These are phyloP conservation scores for Axis porcinus DNA, from an alignment of 2,113 vertebrate genomes.

Conservation along the genomic window DNA sequence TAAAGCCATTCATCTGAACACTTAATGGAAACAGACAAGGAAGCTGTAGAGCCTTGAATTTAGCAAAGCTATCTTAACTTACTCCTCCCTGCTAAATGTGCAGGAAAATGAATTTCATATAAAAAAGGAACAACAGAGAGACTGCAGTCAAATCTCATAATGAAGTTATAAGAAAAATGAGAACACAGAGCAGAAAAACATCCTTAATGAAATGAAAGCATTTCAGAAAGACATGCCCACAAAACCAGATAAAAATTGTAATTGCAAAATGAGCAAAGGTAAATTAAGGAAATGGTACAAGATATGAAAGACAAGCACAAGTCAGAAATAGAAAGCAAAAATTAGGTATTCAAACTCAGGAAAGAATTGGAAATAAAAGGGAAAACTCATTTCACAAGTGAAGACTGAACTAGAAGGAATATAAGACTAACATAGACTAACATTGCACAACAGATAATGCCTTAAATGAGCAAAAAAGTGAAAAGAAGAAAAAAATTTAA, in stretches of 20 bases:
- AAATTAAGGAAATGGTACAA: background rate
- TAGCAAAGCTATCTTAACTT: background rate
- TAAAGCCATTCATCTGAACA: background rate
- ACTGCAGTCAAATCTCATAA: background rate
- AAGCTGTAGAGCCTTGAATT: background rate
- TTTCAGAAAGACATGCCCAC: background rate
- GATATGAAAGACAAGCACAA: background rate
- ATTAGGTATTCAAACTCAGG: background rate
- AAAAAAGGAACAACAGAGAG: background rate
- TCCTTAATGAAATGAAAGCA: background rate
- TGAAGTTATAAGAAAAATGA: background rate
- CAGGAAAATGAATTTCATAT: background rate
- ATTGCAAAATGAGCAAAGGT: background rate
- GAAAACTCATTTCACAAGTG: conserved; percentile 1
- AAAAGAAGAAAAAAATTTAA: background rate
- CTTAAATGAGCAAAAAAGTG: background rate
- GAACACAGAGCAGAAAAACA: background rate
- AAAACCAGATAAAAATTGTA: background rate
- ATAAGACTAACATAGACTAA: background rate
- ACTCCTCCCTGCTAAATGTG: background rate
- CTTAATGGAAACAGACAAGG: background rate
- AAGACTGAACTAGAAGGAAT: background rate
- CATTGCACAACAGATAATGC: background rate
- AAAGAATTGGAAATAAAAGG: conserved; percentile 2
- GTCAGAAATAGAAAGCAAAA: conserved; percentile 4